These are phyloP conservation scores for Lithobates sylvaticus DNA, from an alignment of 2,797 vertebrate species.

Conservation along the genomic window DNA sequence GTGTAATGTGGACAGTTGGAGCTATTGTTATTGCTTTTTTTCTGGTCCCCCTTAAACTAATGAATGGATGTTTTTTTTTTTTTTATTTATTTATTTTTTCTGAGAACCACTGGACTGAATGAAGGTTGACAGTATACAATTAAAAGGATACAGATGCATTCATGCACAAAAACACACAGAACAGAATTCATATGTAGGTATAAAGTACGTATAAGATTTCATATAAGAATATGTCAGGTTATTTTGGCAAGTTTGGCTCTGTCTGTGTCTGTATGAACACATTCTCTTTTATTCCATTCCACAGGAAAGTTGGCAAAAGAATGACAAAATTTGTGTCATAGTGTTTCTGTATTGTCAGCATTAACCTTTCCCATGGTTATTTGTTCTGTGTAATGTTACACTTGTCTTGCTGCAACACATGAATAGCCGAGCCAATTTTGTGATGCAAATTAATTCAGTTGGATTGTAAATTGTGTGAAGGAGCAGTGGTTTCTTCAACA, in stretches of 20 bases:
- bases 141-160: too few relatives aligned
- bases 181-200: too few relatives aligned
- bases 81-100: too few relatives aligned
- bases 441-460: constrained; percentile 93
- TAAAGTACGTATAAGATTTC: too few relatives aligned
- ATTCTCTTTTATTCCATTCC: constrained; percentile 10
- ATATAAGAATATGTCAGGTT: neutral
- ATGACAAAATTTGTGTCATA: constrained; percentile 83
- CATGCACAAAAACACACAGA: too few relatives aligned
- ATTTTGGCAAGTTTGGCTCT: constrained; percentile 1
- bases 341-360: constrained; percentile 88
- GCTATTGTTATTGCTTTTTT: too few relatives aligned
- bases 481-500: constrained; percentile 76
- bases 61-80: too few relatives aligned
- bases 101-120: too few relatives aligned
- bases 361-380: constrained; percentile 94
- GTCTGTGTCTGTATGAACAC: neutral
- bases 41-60: too few relatives aligned
- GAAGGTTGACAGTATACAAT: too few relatives aligned
- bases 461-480: constrained; percentile 84
- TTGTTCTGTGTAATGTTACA: constrained; percentile 93
- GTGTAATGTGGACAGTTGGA: too few relatives aligned
- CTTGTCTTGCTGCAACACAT: constrained; percentile 93
- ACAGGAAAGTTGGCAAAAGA: constrained; percentile 87
- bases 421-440: constrained; percentile 90